Percentiles rank a stretch among this genome's conserved stretches.
phyloP scores from a whole-genome alignment of 2,888 invertebrate genomes.

The Drosophila algonquin region DNA sequence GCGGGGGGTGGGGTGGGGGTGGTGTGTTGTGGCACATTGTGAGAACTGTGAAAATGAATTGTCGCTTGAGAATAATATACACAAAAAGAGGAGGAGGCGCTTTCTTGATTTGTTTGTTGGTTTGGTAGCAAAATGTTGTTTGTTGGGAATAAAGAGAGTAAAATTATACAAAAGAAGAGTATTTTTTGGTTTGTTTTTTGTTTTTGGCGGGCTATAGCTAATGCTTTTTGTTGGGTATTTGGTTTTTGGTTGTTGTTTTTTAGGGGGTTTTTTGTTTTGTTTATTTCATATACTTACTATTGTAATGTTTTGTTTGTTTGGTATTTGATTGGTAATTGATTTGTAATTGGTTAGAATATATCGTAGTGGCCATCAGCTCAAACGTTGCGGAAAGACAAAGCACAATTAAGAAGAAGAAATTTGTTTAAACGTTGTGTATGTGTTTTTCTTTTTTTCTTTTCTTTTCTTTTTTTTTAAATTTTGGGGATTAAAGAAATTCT shows the following conservation, averaged over 20 bases:
- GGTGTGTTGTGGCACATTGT: neutral
- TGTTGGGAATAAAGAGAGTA: constrained; percentile 39
- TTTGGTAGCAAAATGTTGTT: constrained; percentile 35
- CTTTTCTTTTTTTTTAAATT: neutral
- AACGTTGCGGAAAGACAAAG: constrained; percentile 85
- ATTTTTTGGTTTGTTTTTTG: neutral
- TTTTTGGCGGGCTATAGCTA: neutral
- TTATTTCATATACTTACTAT: constrained; percentile 83
- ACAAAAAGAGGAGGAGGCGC: neutral
- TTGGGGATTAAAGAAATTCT: constrained; percentile 14
- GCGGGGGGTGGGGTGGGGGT: neutral
- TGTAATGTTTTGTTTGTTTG: constrained; percentile 80
- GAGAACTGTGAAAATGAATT: constrained; percentile 19
- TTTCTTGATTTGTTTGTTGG: constrained; percentile 24
- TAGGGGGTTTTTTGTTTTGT: constrained; percentile 51
- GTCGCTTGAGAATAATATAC: constrained; percentile 21
- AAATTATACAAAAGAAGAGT: constrained; percentile 39
- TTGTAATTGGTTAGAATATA: constrained; percentile 82
- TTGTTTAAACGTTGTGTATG: constrained; percentile 52
- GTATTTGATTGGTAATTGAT: constrained; percentile 72
- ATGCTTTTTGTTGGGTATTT: neutral
- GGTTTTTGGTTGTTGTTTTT: constrained; percentile 9
- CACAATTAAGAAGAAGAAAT: constrained; percentile 83
- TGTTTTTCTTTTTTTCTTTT: constrained; percentile 33
- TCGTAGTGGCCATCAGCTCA: constrained; percentile 84